These are phyloP conservation scores for Willowsia nigromaculata DNA, from an alignment of 2,888 invertebrate species.

Conservation along the genomic window DNA sequence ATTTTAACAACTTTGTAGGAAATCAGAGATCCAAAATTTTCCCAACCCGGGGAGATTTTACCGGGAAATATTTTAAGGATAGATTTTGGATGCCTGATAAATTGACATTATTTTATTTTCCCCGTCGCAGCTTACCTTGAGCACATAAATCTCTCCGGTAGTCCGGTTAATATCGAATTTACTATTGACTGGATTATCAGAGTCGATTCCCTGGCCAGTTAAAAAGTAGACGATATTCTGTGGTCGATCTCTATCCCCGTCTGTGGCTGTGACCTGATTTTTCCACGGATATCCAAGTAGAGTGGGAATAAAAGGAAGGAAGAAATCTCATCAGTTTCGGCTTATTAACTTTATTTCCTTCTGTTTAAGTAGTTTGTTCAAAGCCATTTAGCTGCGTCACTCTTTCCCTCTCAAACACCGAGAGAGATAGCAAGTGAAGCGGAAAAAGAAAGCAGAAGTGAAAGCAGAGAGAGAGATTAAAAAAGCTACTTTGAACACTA, in stretches of 20 bases:
- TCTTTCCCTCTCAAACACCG: background rate
- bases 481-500: too few relatives aligned
- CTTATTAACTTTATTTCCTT: constrained; percentile 72
- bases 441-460: background rate
- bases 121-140: constrained; percentile 95
- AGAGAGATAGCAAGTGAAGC: background rate
- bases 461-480: background rate
- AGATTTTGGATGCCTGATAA: too few relatives aligned
- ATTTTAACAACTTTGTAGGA: too few relatives aligned
- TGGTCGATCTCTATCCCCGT: constrained; percentile 96
- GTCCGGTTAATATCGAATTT: constrained; percentile 98
- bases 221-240: constrained; percentile 97
- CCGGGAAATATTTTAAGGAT: too few relatives aligned
- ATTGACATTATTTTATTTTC: too few relatives aligned
- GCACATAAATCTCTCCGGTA: constrained; percentile 96
- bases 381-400: constrained; percentile 63
- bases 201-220: constrained; percentile 96
- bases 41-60: too few relatives aligned
- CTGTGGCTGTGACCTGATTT: constrained; percentile 94
- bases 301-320: background rate
- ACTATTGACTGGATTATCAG: constrained; percentile 95
- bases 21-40: too few relatives aligned
- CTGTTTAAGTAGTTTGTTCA: constrained; percentile 52
- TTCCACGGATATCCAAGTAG: background rate
- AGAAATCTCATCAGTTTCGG: constrained; percentile 73